Conservation (phyloP, 2,888 invertebrate genomes). For the Ariolimax columbianus region DNA sequence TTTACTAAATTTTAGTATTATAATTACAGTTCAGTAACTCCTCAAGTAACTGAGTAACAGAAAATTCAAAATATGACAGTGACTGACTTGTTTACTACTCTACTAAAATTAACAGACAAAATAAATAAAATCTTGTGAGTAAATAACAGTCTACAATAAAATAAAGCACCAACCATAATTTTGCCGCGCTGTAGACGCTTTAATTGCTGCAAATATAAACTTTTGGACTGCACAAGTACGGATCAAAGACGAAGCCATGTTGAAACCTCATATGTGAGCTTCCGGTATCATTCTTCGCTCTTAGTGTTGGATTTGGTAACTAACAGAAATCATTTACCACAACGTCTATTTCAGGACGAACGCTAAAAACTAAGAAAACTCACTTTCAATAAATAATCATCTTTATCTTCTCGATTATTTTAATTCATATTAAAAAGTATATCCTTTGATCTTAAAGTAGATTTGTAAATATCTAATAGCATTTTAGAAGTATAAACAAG, state of each 20-base stretch:
- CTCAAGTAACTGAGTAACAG: too few species aligned
- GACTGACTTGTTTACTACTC: too few species aligned
- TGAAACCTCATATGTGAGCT: background rate
- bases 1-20: too few species aligned
- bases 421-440: too few species aligned
- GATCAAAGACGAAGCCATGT: constrained; percentile 40
- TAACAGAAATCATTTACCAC: background rate
- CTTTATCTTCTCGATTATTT: too few species aligned
- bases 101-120: too few species aligned
- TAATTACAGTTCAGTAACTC: too few species aligned
- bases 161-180: constrained; percentile 11
- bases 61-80: too few species aligned
- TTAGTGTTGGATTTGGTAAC: background rate
- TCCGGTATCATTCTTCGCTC: background rate
- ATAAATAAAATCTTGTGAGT: too few species aligned
- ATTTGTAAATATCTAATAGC: background rate
- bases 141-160: background rate
- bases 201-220: background rate
- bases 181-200: background rate
- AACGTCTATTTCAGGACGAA: too few species aligned
- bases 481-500: background rate
- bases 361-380: too few species aligned
- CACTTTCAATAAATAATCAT: too few species aligned
- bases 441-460: background rate
- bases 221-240: constrained; percentile 10